Base-by-base conservation (phyloP, 2,888 invertebrate species). In the Macrosoma leucophasiata region DNA sequence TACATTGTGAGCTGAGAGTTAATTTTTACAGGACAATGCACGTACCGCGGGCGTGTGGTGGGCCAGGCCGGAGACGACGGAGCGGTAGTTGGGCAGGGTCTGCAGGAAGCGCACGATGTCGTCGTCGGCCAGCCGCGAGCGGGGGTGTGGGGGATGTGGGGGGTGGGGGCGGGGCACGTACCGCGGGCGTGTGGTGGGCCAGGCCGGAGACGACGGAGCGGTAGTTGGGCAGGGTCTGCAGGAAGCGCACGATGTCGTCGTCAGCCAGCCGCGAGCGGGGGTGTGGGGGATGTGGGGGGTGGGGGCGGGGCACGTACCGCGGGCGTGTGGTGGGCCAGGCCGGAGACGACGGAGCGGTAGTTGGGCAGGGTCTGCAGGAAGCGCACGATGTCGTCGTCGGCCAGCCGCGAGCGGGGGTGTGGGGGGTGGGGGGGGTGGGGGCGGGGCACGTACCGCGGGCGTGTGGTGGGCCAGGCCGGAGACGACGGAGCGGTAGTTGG, bases 21-120 rank as follows among this genome's bases (percentile, higher is more conserved):
- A n/a, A n/a, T n/a, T n/a, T n/a, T n/a, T n/a, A n/a, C n/a, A n/a
- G n/a, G n/a, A n/a, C n/a, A n/a, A n/a, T n/a, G n/a, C n/a, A n/a
- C n/a, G n/a, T n/a, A n/a, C n/a, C n/a, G n/a, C n/a, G 9, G 4
- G 5, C 5, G 4, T 8, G 14, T 7, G 3, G 4, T 50, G 41
- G 8, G 32, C 31, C 25, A 33, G 26, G 41, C 32, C 17, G 36
- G 47, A 39, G 3, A 48, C 38, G 7, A 55, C 69, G 2, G 62
- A 58, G 10, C 49, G 43, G 68, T 77, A 81, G 53, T 78, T 78
- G 28, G 73, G 68, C 52, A 84, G 74, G 50, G 86, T 90, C 90
- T 94, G 95, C 52, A 98, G 88, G 75, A 97, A 95, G 32, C 97
- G 84, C 61, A 93, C 95, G 41, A 98, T 97, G 63, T 98, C 97